Conservation (phyloP, 2,113 vertebrate genomes). For the Antechinus flavipes region DNA sequence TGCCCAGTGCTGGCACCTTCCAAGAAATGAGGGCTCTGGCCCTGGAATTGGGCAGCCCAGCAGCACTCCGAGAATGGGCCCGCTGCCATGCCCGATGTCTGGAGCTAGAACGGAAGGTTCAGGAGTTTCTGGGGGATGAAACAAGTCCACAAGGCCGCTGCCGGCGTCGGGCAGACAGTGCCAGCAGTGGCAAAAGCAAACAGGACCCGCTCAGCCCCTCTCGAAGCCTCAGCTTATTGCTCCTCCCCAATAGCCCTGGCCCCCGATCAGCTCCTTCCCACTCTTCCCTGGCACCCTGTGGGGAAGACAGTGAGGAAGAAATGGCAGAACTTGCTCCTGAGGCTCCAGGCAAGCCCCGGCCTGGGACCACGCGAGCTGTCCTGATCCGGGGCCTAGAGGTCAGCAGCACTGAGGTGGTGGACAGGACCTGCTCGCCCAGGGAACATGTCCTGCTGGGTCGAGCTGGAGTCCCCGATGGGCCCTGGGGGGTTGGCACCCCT, state of each 20-base stretch:
- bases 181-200: slow-evolving; percentile 59
- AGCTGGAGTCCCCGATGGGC: slow-evolving; percentile 80
- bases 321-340: slow-evolving; percentile 38
- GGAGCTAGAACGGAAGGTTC: slow-evolving; percentile 71
- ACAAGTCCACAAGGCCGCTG: slow-evolving; percentile 66
- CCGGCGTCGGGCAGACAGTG: slow-evolving; percentile 67
- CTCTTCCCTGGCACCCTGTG: slow-evolving; percentile 73
- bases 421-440: slow-evolving; percentile 90
- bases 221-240: slow-evolving; percentile 78
- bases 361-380: slow-evolving; percentile 76
- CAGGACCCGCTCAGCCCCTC: slow-evolving; percentile 69
- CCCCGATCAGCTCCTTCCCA: slow-evolving; percentile 68
- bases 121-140: slow-evolving; percentile 75
- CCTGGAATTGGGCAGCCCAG: slow-evolving; percentile 88
- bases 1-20: slow-evolving; percentile 89
- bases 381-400: slow-evolving; percentile 93
- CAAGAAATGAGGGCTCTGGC: slow-evolving; percentile 90
- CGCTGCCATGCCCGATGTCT: slow-evolving; percentile 75
- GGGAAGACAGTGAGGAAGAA: slow-evolving; percentile 70
- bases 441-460: slow-evolving; percentile 91
- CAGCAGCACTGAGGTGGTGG: slow-evolving; percentile 94
- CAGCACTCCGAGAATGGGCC: slow-evolving; percentile 74
- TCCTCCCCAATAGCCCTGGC: slow-evolving; percentile 72
- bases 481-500: slow-evolving; percentile 83
- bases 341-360: slow-evolving; percentile 71